These are phyloP conservation scores for Catalaphyllia jardinei DNA, from an alignment of 64 coral and sea anemone species.

Conservation along the genomic window DNA sequence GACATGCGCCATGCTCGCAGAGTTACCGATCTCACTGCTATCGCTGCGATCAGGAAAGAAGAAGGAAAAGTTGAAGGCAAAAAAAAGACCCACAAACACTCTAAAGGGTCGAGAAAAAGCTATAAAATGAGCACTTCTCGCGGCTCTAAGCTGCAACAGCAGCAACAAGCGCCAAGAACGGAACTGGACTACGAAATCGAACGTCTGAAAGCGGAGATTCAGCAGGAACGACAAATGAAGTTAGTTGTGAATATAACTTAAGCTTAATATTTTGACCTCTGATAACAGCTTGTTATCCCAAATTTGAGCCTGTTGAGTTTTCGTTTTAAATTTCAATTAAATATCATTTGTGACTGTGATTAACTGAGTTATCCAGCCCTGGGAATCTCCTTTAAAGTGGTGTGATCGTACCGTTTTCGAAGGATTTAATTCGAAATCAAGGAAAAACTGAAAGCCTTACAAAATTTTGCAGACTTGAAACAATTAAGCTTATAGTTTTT, in stretches of 20 bases:
- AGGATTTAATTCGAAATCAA: too few relatives aligned
- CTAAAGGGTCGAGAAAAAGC: conserved; percentile 21
- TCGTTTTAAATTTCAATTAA: not conserved
- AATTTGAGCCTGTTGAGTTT: not conserved
- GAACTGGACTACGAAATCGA: conserved; percentile 97
- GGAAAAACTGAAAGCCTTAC: too few relatives aligned
- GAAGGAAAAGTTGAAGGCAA: not conserved
- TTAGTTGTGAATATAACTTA: conserved; percentile 46
- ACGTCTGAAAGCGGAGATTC: conserved; percentile 90
- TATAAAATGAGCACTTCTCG: conserved; percentile 42
- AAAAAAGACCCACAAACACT: conserved; percentile 33
- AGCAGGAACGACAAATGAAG: conserved; percentile 99
- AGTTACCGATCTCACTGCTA: conserved; percentile 1
- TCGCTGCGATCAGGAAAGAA: not conserved
- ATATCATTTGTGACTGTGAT: not conserved
- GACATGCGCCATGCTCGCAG: conserved; percentile 28
- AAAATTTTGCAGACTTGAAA: too few relatives aligned
- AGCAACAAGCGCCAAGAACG: conserved; percentile 69
- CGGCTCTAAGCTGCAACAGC: conserved; percentile 36
- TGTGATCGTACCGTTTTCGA: too few relatives aligned
- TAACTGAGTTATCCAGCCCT: not conserved
- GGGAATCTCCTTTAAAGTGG: not conserved
- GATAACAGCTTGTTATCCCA: not conserved
- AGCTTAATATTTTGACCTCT: too few relatives aligned
- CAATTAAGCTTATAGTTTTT: too few relatives aligned